phyloP scores from a whole-genome alignment of 2,888 invertebrate genomes.

The Branchellion lobata region DNA sequence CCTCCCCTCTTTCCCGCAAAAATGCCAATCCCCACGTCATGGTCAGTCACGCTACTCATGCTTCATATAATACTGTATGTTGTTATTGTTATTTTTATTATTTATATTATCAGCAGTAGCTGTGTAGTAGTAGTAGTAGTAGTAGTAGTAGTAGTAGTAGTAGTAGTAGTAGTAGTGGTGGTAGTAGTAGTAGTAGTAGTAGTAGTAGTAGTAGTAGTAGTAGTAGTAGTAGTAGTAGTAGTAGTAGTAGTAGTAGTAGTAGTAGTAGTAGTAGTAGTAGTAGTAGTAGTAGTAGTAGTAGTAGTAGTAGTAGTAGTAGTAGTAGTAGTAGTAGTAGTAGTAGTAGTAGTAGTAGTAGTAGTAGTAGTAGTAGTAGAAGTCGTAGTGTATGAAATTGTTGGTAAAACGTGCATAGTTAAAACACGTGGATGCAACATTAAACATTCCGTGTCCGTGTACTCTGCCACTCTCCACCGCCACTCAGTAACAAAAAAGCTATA shows the following conservation, averaged over 20 bases:
- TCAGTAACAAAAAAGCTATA: too few species aligned
- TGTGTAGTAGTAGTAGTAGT: not conserved
- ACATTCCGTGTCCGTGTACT: too few species aligned
- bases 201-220: not conserved
- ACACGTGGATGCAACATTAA: too few species aligned
- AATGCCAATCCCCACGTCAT: constrained; percentile 26
- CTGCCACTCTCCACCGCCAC: too few species aligned
- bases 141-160: not conserved
- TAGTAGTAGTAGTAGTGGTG: not conserved
- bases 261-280: constrained; percentile 9
- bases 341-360: not conserved
- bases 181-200: constrained; percentile 5
- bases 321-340: not conserved
- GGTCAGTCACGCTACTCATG: constrained; percentile 5
- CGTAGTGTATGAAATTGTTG: too few species aligned
- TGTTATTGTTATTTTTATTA: not conserved
- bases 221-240: not conserved
- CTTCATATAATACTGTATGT: too few species aligned
- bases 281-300: not conserved
- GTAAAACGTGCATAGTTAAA: too few species aligned
- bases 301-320: not conserved
- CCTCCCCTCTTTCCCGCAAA: constrained; percentile 34
- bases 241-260: constrained; percentile 14
- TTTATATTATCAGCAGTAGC: not conserved
- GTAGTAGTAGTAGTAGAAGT: too few species aligned